A percentile compares a stretch with the other conserved stretches of the same genome.
Conservation (phyloP, 2,113 vertebrate genomes). For the Rhadina sibilatrix region DNA sequence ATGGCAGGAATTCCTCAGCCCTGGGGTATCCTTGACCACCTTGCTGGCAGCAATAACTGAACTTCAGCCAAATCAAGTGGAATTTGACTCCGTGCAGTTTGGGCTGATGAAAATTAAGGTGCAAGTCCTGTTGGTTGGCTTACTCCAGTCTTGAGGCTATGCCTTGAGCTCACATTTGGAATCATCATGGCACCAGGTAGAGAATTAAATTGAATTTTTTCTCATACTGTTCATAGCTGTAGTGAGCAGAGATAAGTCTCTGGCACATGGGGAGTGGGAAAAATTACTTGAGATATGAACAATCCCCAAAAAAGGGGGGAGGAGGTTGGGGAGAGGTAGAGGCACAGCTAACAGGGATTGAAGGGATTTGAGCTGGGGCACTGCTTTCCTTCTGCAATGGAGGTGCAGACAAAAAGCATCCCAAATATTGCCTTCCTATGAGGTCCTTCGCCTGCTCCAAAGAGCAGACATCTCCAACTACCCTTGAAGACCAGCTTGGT, state of each 20-base stretch:
- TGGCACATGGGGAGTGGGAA: neutral
- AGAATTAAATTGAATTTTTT: neutral
- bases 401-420: neutral
- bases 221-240: neutral
- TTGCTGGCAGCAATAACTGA: neutral
- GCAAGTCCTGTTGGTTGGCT: neutral
- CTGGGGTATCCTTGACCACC: neutral
- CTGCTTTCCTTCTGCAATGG: neutral
- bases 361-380: neutral
- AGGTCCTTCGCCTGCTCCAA: rapidly evolving
- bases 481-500: neutral
- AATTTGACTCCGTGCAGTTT: neutral
- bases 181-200: neutral
- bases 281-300: neutral
- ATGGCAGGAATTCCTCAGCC: neutral
- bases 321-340: neutral
- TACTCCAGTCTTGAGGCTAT: neutral
- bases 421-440: neutral
- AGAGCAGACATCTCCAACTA: neutral
- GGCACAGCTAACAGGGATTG: neutral
- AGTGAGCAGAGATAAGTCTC: neutral
- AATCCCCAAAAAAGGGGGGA: neutral
- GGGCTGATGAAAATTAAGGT: neutral
- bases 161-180: neutral
- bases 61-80: neutral